phyloP scores from a whole-genome alignment of 1,140 invertebrate genomes.

The Diorhabda carinulata region DNA sequence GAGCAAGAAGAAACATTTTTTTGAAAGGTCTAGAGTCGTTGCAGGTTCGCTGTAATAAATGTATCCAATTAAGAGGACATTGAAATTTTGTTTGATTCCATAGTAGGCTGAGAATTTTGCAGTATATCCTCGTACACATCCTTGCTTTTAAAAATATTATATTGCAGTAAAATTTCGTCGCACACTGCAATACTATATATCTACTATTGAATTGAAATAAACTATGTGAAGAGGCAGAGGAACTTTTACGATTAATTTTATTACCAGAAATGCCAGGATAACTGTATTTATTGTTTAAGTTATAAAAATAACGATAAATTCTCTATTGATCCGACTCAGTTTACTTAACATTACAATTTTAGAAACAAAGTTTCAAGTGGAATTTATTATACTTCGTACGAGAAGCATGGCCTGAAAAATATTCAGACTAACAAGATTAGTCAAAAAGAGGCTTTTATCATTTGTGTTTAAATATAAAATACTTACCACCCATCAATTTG shows the following conservation, averaged over 20 bases:
- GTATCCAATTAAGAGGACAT: no score
- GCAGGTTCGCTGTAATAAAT: no score
- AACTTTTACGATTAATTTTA: conserved; percentile 1
- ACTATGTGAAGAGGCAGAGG: not conserved
- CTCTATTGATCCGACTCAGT: not conserved
- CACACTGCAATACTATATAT: not conserved
- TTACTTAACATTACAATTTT: not conserved
- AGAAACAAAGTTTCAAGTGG: not conserved
- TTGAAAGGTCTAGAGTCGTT: no score
- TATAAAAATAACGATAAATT: conserved; percentile 1
- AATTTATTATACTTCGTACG: not conserved
- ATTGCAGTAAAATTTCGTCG: no score
- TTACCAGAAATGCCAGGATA: not conserved
- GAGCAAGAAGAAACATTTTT: no score
- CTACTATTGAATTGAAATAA: not conserved
- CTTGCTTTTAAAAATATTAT: no score
- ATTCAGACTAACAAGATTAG: not conserved
- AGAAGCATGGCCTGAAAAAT: not conserved
- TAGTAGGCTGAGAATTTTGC: no score
- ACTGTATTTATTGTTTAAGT: not conserved
- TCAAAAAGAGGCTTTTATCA: no score
- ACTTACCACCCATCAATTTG: no score
- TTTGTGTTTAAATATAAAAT: no score
- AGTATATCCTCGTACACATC: no score
- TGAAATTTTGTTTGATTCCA: no score